Conservation (phyloP, 2,888 invertebrate genomes). For the Folsomia manolachei region DNA sequence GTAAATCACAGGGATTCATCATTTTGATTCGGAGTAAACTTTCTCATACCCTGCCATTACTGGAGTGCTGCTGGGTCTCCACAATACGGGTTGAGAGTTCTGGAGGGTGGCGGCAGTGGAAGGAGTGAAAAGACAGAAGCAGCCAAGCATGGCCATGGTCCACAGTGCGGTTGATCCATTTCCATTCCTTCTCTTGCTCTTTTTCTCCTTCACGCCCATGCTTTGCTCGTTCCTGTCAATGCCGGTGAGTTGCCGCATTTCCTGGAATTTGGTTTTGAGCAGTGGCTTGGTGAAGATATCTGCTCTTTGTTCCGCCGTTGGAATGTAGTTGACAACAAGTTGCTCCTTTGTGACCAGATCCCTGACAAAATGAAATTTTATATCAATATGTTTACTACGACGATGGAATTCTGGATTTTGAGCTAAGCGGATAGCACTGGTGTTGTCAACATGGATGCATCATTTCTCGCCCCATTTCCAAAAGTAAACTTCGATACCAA, state of each 20-base stretch:
- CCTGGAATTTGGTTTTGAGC: background rate
- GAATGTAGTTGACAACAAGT: background rate
- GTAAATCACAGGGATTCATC: background rate
- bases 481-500: background rate
- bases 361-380: background rate
- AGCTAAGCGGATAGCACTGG: background rate
- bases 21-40: background rate
- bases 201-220: background rate
- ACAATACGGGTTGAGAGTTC: background rate
- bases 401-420: background rate
- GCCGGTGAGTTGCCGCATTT: background rate
- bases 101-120: background rate
- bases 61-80: background rate
- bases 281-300: background rate
- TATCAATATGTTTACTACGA: background rate
- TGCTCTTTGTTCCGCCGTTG: background rate
- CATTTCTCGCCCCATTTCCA: too few species aligned
- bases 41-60: background rate
- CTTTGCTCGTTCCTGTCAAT: background rate
- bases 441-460: background rate
- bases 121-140: background rate
- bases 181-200: background rate
- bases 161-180: background rate
- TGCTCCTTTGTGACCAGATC: background rate
- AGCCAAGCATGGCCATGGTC: background rate